Conservation (phyloP, 2,113 vertebrate genomes). For the Bambusicola thoracicus region DNA sequence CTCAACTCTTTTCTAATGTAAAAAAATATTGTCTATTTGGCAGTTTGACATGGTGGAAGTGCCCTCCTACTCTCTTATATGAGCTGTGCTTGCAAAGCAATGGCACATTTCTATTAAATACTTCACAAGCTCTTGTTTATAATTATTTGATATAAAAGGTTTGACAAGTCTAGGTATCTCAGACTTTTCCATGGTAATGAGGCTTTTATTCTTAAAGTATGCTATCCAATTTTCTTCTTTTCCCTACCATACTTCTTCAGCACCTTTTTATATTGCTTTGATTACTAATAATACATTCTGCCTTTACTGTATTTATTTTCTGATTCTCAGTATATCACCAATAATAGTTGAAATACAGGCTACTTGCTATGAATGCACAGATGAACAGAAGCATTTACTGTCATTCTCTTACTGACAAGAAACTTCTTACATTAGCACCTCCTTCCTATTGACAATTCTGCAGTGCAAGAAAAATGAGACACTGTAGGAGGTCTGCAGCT, state of each 20-base stretch:
- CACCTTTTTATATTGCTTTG: background rate
- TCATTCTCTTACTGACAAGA: background rate
- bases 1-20: constrained; percentile 27
- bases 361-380: background rate
- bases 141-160: constrained; percentile 29
- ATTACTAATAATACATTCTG: background rate
- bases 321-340: background rate
- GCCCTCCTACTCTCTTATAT: background rate
- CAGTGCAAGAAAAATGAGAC: background rate
- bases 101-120: constrained; percentile 10
- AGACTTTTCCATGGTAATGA: background rate
- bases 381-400: background rate
- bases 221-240: background rate
- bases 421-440: background rate
- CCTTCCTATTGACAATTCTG: background rate
- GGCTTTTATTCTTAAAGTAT: background rate
- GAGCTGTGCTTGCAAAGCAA: background rate
- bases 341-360: background rate
- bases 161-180: background rate
- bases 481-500: background rate
- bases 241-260: background rate
- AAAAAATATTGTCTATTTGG: constrained; percentile 13
- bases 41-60: constrained; percentile 5
- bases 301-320: constrained; percentile 24
- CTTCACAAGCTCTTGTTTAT: constrained; percentile 15